A percentile compares a stretch with the other conserved stretches of the same genome.
phyloP scores from a whole-genome alignment of 2,797 vertebrate genomes.

The Acipenser oxyrinchus region DNA sequence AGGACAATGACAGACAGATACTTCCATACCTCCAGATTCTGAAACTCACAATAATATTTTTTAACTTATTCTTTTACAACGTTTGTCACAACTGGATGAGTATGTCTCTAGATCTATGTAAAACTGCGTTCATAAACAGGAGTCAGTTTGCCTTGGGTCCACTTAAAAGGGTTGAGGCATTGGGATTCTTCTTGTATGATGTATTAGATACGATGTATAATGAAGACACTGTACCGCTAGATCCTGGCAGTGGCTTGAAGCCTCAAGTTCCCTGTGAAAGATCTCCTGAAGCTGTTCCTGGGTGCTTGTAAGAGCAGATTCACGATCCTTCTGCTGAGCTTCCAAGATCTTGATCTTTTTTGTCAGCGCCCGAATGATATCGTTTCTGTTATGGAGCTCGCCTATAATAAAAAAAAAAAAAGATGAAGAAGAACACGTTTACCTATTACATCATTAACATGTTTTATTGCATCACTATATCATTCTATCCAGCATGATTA shows the following conservation, averaged over 20 bases:
- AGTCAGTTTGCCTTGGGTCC: no score
- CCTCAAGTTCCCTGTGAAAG: conserved; percentile 50
- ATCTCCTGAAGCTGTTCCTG: conserved; percentile 61
- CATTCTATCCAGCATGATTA: not conserved
- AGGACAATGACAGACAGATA: no score
- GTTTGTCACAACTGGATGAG: no score
- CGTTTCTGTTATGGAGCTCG: conserved; percentile 73
- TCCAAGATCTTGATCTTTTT: conserved; percentile 59
- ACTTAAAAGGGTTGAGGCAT: no score
- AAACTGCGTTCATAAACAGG: no score
- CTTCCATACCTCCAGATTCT: no score
- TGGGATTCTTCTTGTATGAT: no score
- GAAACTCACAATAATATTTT: no score
- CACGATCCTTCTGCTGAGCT: conserved; percentile 54
- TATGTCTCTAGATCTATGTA: no score
- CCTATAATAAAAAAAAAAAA: conserved; percentile 42
- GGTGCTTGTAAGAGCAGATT: conserved; percentile 48
- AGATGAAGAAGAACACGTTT: not conserved
- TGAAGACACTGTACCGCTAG: conserved; percentile 55
- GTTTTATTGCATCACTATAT: not conserved
- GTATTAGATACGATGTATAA: not conserved
- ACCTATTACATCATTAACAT: not conserved
- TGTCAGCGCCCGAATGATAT: conserved; percentile 65
- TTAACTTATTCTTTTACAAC: no score
- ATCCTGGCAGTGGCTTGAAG: conserved; percentile 54